Evolutionary conservation across 2,888 invertebrate species (phyloP).

Genomic region (Ophion costatus): DNA sequence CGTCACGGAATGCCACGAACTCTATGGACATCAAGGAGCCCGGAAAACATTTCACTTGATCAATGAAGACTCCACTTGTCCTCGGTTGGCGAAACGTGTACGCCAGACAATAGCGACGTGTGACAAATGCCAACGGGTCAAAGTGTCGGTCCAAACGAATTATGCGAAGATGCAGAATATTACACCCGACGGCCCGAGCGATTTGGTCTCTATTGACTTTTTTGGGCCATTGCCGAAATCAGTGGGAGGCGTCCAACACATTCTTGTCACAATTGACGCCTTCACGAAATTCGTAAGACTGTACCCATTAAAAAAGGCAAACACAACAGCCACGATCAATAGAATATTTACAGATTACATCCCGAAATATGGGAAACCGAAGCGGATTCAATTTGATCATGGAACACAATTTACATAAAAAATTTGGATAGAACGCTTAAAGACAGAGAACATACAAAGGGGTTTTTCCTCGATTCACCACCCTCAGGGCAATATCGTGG

Average conservation of each 20-base stretch:
- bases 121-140: neutral
- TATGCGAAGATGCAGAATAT: neutral
- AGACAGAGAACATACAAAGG: neutral
- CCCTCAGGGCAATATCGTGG: conserved; percentile 24
- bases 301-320: neutral
- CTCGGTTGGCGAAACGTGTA: no score
- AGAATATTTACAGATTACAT: neutral
- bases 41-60: no score
- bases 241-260: neutral
- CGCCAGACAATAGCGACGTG: no score
- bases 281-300: conserved; percentile 12
- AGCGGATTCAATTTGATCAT: conserved; percentile 23
- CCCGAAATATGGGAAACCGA: conserved; percentile 17
- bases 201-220: conserved; percentile 15
- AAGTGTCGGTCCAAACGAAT: neutral
- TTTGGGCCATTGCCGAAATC: conserved; percentile 9
- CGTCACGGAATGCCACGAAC: no score
- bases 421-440: neutral
- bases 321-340: neutral
- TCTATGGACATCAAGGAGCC: no score
- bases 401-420: conserved; percentile 28
- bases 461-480: conserved; percentile 27
- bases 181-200: neutral
- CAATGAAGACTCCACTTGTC: no score
- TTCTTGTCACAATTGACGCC: conserved; percentile 6